Conservation (phyloP, 2,797 vertebrate species). For the Sebastes elongatus region DNA sequence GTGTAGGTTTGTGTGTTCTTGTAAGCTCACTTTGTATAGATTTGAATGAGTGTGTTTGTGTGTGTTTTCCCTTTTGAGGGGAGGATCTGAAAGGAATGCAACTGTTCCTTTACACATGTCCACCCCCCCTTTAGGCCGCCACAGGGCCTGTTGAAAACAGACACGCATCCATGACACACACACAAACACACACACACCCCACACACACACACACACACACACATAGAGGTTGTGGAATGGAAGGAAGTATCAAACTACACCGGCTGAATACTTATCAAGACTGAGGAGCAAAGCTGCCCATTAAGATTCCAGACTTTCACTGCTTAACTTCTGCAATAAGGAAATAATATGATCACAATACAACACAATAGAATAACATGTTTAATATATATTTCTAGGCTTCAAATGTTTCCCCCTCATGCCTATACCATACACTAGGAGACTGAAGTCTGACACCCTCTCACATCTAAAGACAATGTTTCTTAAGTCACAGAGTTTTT, state of each 20-base stretch:
- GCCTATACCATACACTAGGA: no score
- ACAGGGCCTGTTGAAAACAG: constrained; percentile 75
- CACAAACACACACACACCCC: constrained; percentile 35
- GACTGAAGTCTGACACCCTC: no score
- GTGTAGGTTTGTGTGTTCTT: constrained; percentile 62
- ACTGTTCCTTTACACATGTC: constrained; percentile 79
- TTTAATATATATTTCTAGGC: not conserved
- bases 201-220: constrained; percentile 43
- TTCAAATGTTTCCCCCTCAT: not conserved
- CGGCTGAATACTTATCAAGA: constrained; percentile 80
- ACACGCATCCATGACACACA: constrained; percentile 61
- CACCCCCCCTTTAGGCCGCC: constrained; percentile 64
- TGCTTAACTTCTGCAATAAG: constrained; percentile 64
- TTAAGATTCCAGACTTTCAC: constrained; percentile 77
- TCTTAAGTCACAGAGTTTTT: no score
- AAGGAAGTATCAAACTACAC: constrained; percentile 82
- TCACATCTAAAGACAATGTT: no score
- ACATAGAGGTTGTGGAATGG: constrained; percentile 69
- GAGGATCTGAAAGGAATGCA: constrained; percentile 80
- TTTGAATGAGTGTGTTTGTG: constrained; percentile 67
- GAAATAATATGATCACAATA: constrained; percentile 46
- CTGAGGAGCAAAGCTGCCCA: constrained; percentile 74
- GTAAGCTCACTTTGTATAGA: constrained; percentile 62
- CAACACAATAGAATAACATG: not conserved
- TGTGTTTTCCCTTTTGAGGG: constrained; percentile 68